Percentiles rank a stretch among this genome's conserved stretches.
phyloP scores from a whole-genome alignment of 2,797 vertebrate species.

The Sebastes umbrosus region DNA sequence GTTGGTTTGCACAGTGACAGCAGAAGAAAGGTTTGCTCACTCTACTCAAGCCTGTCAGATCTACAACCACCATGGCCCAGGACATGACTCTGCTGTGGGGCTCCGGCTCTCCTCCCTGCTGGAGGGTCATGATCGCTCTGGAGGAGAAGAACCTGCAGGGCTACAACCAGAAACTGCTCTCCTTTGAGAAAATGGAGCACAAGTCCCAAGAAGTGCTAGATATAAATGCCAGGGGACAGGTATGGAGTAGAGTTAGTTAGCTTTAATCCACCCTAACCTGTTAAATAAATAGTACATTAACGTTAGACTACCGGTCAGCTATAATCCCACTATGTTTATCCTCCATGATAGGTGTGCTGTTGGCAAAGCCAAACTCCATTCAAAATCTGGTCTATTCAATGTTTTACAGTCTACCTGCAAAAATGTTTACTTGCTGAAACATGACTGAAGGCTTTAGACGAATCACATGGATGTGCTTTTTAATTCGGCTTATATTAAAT shows the following conservation, averaged over 20 bases:
- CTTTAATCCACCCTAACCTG: not conserved
- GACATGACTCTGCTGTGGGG: slow-evolving; percentile 72
- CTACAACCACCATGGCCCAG: slow-evolving; percentile 53
- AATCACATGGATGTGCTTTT: rapidly evolving
- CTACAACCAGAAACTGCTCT: slow-evolving; percentile 59
- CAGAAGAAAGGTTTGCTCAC: not conserved
- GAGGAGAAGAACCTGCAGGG: slow-evolving; percentile 77
- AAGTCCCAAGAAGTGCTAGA: slow-evolving; percentile 68
- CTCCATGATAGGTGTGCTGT: too few relatives aligned
- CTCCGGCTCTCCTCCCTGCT: slow-evolving; percentile 75
- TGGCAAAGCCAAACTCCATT: not conserved
- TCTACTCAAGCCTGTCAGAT: not conserved
- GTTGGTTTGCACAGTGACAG: rapidly evolving
- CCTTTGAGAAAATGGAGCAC: slow-evolving; percentile 70
- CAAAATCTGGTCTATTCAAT: not conserved
- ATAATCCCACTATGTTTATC: too few relatives aligned
- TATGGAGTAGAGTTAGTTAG: not conserved
- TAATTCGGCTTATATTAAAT: not conserved
- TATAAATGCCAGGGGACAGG: slow-evolving; percentile 76
- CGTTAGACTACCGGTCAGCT: not conserved
- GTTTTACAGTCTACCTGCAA: not conserved
- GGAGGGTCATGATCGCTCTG: slow-evolving; percentile 75
- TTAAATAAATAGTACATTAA: too few relatives aligned
- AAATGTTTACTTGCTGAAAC: not conserved
- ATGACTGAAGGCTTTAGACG: not conserved